These are phyloP conservation scores for Brevimyrus niger DNA, from an alignment of 2,113 vertebrate genomes.

Conservation along the genomic window DNA sequence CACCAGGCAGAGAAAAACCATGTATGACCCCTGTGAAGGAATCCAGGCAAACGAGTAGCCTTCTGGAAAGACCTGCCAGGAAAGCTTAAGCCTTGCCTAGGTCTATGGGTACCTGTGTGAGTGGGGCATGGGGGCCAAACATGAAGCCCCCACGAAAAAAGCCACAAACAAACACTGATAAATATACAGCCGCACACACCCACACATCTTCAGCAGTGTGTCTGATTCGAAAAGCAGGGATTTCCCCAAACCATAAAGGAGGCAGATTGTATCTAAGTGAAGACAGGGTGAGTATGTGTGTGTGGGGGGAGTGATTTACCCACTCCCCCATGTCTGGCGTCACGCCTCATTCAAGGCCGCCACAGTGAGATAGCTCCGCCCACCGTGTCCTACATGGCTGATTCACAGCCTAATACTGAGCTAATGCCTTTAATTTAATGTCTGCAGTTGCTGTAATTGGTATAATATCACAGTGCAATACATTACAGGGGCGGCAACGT, in stretches of 20 bases:
- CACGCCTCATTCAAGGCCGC: background rate
- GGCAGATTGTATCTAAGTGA: background rate
- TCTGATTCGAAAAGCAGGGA: background rate
- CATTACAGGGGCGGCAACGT: conserved; percentile 76
- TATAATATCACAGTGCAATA: conserved; percentile 81
- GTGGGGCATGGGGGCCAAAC: background rate
- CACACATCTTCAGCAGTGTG: background rate
- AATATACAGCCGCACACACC: background rate
- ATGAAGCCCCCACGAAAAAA: background rate
- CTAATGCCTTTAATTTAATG: conserved; percentile 85
- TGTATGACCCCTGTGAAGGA: too few relatives aligned
- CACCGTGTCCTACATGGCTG: conserved; percentile 58
- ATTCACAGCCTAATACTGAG: conserved; percentile 69
- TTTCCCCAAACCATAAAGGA: background rate
- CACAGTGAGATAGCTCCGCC: background rate
- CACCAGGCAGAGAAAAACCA: background rate
- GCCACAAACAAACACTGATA: background rate
- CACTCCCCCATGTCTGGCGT: background rate
- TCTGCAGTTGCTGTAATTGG: conserved; percentile 77
- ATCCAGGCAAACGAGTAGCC: background rate
- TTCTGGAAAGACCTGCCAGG: background rate
- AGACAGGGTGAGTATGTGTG: too few relatives aligned
- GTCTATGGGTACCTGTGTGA: too few relatives aligned
- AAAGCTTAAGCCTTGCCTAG: background rate
- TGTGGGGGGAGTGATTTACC: background rate